A percentile compares a stretch with the other conserved stretches of the same genome.
Evolutionary conservation across 1,140 invertebrate genomes (phyloP).

Genomic region (Pseudomyrmex gracilis): DNA sequence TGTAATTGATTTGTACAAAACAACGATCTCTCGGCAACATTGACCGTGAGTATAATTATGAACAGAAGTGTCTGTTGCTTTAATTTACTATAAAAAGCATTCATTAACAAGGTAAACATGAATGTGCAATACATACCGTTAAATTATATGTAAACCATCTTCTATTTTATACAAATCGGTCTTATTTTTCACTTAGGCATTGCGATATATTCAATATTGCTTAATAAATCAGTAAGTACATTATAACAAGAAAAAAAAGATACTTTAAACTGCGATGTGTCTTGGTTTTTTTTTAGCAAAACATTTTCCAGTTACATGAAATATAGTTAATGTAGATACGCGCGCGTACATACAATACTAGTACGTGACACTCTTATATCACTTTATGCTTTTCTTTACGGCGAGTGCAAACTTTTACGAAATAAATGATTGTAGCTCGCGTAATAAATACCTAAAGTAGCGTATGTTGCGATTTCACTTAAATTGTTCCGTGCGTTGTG

Average conservation of each 20-base stretch:
- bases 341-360: background rate
- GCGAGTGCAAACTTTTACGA: constrained; percentile 41
- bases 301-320: background rate
- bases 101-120: background rate
- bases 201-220: background rate
- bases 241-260: constrained; percentile 13
- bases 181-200: constrained; percentile 7
- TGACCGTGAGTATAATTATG: constrained; percentile 38
- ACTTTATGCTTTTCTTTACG: constrained; percentile 49
- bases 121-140: background rate
- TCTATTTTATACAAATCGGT: background rate
- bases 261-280: background rate
- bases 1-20: constrained; percentile 46
- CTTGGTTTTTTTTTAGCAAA: background rate
- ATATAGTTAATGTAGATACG: background rate
- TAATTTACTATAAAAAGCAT: background rate
- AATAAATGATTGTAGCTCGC: constrained; percentile 51
- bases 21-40: background rate
- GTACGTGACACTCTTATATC: constrained; percentile 48
- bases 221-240: background rate
- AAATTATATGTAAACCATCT: background rate
- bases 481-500: constrained; percentile 23
- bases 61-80: background rate
- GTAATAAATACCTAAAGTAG: constrained; percentile 31
- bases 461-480: constrained; percentile 42